Conservation (phyloP, 1,140 invertebrate species). For the Doryteuthis pealeii region DNA sequence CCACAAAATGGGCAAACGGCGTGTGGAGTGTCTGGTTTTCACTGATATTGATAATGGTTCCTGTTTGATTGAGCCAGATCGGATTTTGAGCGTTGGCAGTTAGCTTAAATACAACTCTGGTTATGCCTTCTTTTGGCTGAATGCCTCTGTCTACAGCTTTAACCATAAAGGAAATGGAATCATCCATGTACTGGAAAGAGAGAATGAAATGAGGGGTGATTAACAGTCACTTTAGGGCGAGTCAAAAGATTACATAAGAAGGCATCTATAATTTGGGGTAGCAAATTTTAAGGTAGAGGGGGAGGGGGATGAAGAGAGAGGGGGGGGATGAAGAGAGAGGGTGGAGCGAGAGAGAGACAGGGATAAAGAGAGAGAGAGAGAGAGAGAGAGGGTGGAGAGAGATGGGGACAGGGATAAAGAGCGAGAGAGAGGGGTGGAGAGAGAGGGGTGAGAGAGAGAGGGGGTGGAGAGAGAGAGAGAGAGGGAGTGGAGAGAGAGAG, state of each 20-base stretch:
- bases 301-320: too few relatives aligned
- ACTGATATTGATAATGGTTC: background rate
- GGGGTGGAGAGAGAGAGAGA: background rate
- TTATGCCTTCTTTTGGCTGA: too few relatives aligned
- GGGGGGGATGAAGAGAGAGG: too few relatives aligned
- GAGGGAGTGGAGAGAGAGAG: background rate
- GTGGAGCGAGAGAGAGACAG: background rate
- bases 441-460: background rate
- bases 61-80: background rate
- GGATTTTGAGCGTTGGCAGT: too few relatives aligned
- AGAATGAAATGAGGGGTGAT: too few relatives aligned
- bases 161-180: background rate
- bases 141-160: background rate
- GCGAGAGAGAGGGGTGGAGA: background rate
- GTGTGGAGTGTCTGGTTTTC: background rate
- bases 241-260: too few relatives aligned
- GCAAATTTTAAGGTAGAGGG: background rate
- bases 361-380: background rate
- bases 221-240: too few relatives aligned
- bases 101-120: too few relatives aligned
- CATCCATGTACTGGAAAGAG: background rate
- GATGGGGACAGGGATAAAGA: background rate
- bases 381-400: background rate
- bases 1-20: background rate
- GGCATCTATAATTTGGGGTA: too few relatives aligned